phyloP scores from a whole-genome alignment of 2,113 vertebrate genomes.

The Sinocyclocheilus anophthalmus region DNA sequence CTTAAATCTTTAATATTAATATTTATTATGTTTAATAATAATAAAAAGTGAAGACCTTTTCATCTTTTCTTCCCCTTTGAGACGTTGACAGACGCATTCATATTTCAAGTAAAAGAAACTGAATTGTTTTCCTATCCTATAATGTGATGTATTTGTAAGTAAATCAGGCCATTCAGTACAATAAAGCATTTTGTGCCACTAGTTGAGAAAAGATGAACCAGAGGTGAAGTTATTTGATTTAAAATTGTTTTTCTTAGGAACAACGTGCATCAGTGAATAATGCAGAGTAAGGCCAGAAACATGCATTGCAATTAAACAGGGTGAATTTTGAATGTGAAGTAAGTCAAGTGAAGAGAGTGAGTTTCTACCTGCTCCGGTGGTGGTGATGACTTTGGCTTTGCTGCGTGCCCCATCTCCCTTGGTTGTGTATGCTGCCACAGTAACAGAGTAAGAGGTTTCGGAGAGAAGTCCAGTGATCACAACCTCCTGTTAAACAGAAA shows the following conservation, averaged over 20 bases:
- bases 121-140: background rate
- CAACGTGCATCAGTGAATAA: background rate
- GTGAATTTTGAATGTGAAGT: background rate
- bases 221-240: background rate
- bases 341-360: background rate
- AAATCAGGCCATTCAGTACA: background rate
- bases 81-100: background rate
- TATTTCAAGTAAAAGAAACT: background rate
- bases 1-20: background rate
- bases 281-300: background rate
- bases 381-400: slow-evolving; percentile 93
- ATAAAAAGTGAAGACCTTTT: background rate
- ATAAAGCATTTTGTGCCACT: background rate
- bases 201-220: background rate
- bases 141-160: background rate
- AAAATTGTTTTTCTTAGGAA: background rate
- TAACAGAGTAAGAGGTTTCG: slow-evolving; percentile 94
- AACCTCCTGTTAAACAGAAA: slow-evolving; percentile 82
- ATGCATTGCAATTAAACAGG: background rate
- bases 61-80: background rate
- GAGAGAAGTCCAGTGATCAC: slow-evolving; percentile 87
- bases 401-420: slow-evolving; percentile 95
- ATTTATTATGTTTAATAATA: background rate
- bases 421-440: slow-evolving; percentile 95
- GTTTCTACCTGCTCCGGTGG: slow-evolving; percentile 87